Evolutionary conservation across 2,888 invertebrate species (phyloP).

Genomic region (Andrena dorsata): DNA sequence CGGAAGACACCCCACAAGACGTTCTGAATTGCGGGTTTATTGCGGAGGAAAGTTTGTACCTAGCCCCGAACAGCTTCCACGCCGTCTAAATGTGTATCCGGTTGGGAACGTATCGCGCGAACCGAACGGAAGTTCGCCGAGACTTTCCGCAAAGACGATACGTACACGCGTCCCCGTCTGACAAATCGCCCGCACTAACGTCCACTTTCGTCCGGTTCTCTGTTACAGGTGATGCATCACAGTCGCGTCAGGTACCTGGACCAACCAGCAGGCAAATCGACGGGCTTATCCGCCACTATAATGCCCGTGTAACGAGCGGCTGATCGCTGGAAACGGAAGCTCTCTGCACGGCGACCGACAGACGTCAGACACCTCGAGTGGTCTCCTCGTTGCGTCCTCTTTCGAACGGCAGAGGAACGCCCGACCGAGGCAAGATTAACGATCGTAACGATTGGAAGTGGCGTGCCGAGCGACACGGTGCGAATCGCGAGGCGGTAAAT

Average conservation of each 20-base stretch:
- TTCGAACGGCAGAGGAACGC: not conserved
- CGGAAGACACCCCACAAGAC: constrained; percentile 36
- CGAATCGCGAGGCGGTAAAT: constrained; percentile 55
- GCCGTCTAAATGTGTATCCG: constrained; percentile 21
- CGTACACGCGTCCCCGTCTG: not conserved
- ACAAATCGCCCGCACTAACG: constrained; percentile 1
- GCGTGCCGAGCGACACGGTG: constrained; percentile 4
- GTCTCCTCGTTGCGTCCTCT: not conserved
- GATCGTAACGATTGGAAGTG: not conserved
- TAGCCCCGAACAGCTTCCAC: constrained; percentile 33
- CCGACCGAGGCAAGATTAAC: not conserved
- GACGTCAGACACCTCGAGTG: not conserved
- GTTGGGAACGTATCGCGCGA: not conserved
- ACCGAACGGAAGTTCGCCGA: constrained; percentile 10
- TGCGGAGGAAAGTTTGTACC: constrained; percentile 29
- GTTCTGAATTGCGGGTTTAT: constrained; percentile 44
- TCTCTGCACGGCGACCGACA: not conserved
- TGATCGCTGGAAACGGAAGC: constrained; percentile 23
- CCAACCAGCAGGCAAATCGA: constrained; percentile 33
- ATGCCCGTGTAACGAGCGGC: constrained; percentile 60
- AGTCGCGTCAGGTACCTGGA: constrained; percentile 41
- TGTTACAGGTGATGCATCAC: constrained; percentile 78
- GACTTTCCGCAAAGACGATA: not conserved
- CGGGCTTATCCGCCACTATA: constrained; percentile 35
- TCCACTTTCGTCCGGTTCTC: not conserved